These are phyloP conservation scores for Ferrisia virgata DNA, from an alignment of 2,888 invertebrate species.

Conservation along the genomic window DNA sequence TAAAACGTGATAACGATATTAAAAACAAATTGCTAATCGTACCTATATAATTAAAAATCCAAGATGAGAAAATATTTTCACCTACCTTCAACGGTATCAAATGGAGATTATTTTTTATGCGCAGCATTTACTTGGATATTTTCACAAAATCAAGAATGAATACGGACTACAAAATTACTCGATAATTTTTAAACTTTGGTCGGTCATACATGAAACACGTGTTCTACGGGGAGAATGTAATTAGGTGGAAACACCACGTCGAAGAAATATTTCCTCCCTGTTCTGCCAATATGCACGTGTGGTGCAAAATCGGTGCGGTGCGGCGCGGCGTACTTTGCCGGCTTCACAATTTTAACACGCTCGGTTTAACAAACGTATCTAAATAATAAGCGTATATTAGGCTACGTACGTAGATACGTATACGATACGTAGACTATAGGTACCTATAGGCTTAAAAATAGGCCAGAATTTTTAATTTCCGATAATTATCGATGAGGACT, in stretches of 20 bases:
- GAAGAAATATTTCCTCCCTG: neutral
- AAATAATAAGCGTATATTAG: no score
- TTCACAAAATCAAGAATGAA: neutral
- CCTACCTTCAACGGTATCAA: no score
- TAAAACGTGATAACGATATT: neutral
- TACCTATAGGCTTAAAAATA: no score
- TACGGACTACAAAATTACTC: no score
- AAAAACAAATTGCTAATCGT: neutral
- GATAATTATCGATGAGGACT: neutral
- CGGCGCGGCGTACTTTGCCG: neutral
- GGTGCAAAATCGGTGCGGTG: neutral
- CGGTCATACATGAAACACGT: conserved; percentile 1
- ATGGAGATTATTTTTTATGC: no score
- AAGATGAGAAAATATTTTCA: no score
- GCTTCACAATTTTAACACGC: neutral
- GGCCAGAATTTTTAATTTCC: neutral
- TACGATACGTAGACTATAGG: no score
- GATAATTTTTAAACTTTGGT: neutral
- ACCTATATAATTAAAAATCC: no score
- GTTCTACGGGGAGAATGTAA: neutral
- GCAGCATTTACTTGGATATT: no score
- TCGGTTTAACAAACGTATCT: neutral
- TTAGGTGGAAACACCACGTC: neutral
- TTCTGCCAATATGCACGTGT: neutral
- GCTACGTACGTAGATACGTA: no score